Base-by-base conservation (phyloP, 2,888 invertebrate genomes). In the Synanthedon myopaeformis region DNA sequence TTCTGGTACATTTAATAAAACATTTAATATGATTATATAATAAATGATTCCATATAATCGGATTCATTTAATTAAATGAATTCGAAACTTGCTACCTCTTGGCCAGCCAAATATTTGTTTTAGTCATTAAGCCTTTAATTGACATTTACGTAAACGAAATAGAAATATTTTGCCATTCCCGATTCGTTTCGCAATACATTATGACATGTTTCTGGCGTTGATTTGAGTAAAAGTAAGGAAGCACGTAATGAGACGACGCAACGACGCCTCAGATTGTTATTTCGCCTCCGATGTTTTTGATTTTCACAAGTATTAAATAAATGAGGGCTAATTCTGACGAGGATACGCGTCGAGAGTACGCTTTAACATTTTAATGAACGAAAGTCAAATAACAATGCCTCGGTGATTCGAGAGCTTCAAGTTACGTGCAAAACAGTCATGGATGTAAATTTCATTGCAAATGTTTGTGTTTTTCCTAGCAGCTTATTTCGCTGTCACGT, bases 271-370 rank as follows among this genome's bases (percentile, higher is more conserved):
- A 69, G 67, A 74, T 74, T 72, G 70, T 73, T 76, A 72, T 74
- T 70, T 72, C 64, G 58, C 62, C 59, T 66, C 63, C 59, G 64
- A 61, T 63, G 63, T 62, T 62, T 45, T 63, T 74, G 75, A 77
- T 76, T 77, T 74, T 79, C 72, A 64, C 72, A 62, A 74, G 74
- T 73, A 79, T 77, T 78, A 80, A 79, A 79, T 74, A 80, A 81
- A 80, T 73, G 77, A 69, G 64, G 60, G 69, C 69, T 78, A 76
- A 79, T 79, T 76, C 65, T 59, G 57, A 35, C 61, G 62, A 63
- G 67, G 67, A 73, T 74, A 67, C 69, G 69, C 61, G 67, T 63
- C 56, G 58, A 63, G 67, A 66, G 62, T 63, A 56, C 61, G 64
- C 67, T 65, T 69, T 69, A 61, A 72, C 71, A 67, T 68, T 73